Percentiles rank a stretch among this genome's conserved stretches.
Conservation (phyloP, 2,113 vertebrate species). For the Elaphurus davidianus region DNA sequence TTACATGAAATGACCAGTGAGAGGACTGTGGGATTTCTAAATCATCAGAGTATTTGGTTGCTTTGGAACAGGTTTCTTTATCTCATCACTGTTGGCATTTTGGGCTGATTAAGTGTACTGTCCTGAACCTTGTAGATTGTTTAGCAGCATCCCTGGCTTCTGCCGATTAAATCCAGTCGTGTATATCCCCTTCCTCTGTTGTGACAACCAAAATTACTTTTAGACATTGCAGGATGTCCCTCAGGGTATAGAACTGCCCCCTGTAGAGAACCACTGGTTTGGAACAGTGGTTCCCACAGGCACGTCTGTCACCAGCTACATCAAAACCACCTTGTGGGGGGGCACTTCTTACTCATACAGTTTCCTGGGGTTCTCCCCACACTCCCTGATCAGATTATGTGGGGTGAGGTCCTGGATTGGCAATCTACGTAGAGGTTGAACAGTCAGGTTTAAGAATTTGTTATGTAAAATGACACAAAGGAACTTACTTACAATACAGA, state of each 20-base stretch:
- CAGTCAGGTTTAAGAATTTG: background rate
- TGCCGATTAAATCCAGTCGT: background rate
- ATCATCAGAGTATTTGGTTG: background rate
- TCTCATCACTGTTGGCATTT: background rate
- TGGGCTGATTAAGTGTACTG: background rate
- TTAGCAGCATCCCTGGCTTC: background rate
- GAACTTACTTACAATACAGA: background rate
- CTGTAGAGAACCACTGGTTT: background rate
- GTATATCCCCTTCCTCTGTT: background rate
- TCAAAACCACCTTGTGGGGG: background rate
- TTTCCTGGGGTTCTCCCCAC: background rate
- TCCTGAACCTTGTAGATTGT: background rate
- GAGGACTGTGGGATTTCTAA: background rate
- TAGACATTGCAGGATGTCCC: background rate
- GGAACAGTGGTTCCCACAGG: background rate
- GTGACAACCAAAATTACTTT: background rate
- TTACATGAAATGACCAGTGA: background rate
- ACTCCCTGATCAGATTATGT: background rate
- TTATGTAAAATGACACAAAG: background rate
- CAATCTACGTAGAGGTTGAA: background rate
- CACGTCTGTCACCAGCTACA: too few species aligned
- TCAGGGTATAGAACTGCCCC: background rate
- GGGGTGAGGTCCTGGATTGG: background rate
- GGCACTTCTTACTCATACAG: background rate
- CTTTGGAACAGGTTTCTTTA: background rate